A percentile compares a stretch with the other conserved stretches of the same genome.
Evolutionary conservation across 92 coral and sea anemone species (phyloP).

Genomic region (Actinernus sp.): DNA sequence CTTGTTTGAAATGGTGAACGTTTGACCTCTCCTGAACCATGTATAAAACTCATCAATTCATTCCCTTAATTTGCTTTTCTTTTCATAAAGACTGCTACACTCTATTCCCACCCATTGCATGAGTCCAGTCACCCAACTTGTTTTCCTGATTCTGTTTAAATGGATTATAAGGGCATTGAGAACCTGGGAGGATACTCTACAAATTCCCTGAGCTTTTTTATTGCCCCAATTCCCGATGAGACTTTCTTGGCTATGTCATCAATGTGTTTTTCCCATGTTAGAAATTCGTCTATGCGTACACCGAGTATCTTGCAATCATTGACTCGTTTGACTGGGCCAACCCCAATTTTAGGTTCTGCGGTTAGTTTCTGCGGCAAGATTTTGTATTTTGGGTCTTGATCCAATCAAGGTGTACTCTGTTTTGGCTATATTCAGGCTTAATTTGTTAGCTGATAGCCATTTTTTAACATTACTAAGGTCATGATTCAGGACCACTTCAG

Average conservation of each 20-base stretch:
- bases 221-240: slow-evolving; percentile 31
- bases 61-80: no score
- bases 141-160: no score
- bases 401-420: slow-evolving; percentile 47
- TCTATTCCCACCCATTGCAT: no score
- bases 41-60: no score
- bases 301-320: slow-evolving; percentile 42
- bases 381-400: slow-evolving; percentile 23
- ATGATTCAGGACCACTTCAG: slow-evolving; percentile 20
- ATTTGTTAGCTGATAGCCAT: slow-evolving; percentile 29
- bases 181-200: no score
- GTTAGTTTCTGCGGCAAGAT: slow-evolving; percentile 17
- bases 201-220: slow-evolving; percentile 32
- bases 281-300: slow-evolving; percentile 28
- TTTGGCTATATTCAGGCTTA: slow-evolving; percentile 34
- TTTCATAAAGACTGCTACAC: no score
- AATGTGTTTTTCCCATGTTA: slow-evolving; percentile 32
- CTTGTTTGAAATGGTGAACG: no score
- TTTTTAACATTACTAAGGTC: slow-evolving; percentile 10
- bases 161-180: no score
- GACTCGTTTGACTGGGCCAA: slow-evolving; percentile 54
- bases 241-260: slow-evolving; percentile 30
- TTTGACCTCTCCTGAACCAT: no score
- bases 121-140: no score
- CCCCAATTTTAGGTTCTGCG: slow-evolving; percentile 9